Evolutionary conservation across 2,888 invertebrate species (phyloP).

Genomic region (Anoncus sp.): DNA sequence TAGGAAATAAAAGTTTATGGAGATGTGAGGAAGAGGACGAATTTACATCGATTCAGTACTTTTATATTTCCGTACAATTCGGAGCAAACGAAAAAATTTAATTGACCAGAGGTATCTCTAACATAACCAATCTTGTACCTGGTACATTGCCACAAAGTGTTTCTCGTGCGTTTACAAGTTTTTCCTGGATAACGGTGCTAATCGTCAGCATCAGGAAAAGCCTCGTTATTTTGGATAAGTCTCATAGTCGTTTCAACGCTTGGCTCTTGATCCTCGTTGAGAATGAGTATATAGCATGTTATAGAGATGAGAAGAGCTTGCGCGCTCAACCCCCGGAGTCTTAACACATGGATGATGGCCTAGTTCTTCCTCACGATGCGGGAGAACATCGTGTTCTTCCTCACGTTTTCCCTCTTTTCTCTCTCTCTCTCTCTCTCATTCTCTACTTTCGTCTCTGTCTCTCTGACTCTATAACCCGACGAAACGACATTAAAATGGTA

Average conservation of each 20-base stretch:
- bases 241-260: slow-evolving; percentile 54
- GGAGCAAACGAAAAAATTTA: neutral
- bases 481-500: slow-evolving; percentile 10
- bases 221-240: slow-evolving; percentile 44
- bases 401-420: slow-evolving; percentile 25
- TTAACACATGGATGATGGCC: slow-evolving; percentile 58
- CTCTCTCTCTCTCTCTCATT: slow-evolving; percentile 25
- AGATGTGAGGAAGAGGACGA: neutral
- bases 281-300: slow-evolving; percentile 38
- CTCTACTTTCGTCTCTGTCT: slow-evolving; percentile 7
- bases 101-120: neutral
- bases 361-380: slow-evolving; percentile 44
- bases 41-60: neutral
- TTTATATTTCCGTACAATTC: neutral
- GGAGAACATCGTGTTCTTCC: slow-evolving; percentile 29
- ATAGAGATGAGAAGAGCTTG: slow-evolving; percentile 51
- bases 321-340: slow-evolving; percentile 29
- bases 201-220: slow-evolving; percentile 38
- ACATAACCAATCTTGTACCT: neutral
- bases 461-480: slow-evolving; percentile 9
- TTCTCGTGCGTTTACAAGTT: neutral
- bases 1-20: neutral
- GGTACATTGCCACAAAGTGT: neutral
- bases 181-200: slow-evolving; percentile 29
- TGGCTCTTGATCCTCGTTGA: slow-evolving; percentile 37